Conservation (phyloP, 2,888 invertebrate species). For the Opisthograptis luteolata region DNA sequence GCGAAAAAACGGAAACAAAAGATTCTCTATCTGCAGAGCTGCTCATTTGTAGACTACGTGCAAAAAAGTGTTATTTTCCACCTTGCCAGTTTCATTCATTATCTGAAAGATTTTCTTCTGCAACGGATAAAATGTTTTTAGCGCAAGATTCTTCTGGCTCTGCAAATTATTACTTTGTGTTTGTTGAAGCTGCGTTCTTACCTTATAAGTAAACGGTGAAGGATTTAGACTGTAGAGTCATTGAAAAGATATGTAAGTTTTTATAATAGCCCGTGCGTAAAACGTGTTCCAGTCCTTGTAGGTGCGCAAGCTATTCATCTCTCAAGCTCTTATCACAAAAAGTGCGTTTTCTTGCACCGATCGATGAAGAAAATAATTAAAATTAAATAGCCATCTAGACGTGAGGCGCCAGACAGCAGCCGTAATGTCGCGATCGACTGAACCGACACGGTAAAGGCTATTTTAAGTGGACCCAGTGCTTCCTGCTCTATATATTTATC, state of each 20-base stretch:
- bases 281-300: constrained; percentile 20
- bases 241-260: constrained; percentile 25
- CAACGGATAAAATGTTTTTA: constrained; percentile 14
- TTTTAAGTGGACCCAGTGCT: constrained; percentile 55
- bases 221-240: constrained; percentile 30
- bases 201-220: constrained; percentile 15
- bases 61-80: constrained; percentile 22
- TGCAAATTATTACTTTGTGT: constrained; percentile 12
- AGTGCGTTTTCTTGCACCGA: constrained; percentile 23
- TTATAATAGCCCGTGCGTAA: constrained; percentile 17
- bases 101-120: constrained; percentile 9
- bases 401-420: constrained; percentile 52
- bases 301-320: constrained; percentile 28
- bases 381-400: constrained; percentile 57
- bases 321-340: constrained; percentile 37
- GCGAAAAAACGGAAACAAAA: constrained; percentile 26
- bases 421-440: constrained; percentile 48
- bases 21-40: constrained; percentile 16
- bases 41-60: constrained; percentile 29
- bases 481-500: constrained; percentile 51
- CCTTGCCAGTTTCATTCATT: constrained; percentile 19
- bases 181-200: constrained; percentile 12
- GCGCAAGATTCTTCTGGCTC: background rate
- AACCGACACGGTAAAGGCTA: constrained; percentile 50
- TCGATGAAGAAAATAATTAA: constrained; percentile 48